A percentile compares a stretch with the other conserved stretches of the same genome.
Evolutionary conservation across 2,888 invertebrate species (phyloP).

Genomic region (Hirtodrosophila trivittata): DNA sequence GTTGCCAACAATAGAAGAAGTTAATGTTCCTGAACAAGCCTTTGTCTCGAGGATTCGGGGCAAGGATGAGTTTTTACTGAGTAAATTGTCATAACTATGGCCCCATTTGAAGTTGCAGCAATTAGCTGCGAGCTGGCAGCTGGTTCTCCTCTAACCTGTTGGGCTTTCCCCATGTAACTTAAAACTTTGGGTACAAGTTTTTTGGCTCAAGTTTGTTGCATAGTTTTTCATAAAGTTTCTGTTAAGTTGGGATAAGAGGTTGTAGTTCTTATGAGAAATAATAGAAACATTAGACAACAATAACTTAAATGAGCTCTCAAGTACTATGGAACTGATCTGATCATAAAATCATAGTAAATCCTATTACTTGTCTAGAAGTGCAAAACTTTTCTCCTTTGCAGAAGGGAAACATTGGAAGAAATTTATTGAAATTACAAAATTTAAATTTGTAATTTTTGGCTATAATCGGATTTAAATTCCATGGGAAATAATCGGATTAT

Average conservation of each 20-base stretch:
- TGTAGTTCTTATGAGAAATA: conserved; percentile 6
- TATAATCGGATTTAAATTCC: conserved; percentile 44
- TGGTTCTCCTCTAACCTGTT: conserved; percentile 58
- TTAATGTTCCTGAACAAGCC: conserved; percentile 60
- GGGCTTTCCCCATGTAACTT: conserved; percentile 31
- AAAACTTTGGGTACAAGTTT: conserved; percentile 16
- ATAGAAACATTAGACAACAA: conserved; percentile 19
- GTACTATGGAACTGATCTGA: conserved; percentile 24
- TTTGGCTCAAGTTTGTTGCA: conserved; percentile 35
- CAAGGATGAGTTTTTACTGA: conserved; percentile 9
- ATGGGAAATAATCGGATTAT: conserved; percentile 51
- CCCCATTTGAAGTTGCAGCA: conserved; percentile 34
- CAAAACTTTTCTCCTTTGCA: background rate
- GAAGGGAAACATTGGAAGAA: background rate
- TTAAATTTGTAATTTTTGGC: conserved; percentile 1
- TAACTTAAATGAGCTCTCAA: conserved; percentile 26
- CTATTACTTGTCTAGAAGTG: background rate
- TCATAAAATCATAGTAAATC: conserved; percentile 7
- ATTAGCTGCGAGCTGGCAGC: conserved; percentile 51
- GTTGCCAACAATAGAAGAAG: conserved; percentile 48
- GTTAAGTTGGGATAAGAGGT: conserved; percentile 1
- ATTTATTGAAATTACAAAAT: background rate
- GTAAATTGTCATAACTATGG: conserved; percentile 65
- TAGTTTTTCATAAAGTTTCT: conserved; percentile 35
- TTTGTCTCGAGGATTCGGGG: background rate